Evolutionary conservation across 2,797 vertebrate species (phyloP), one percentile per base, ranked within the genome.

Genomic region (Epinephelus malabaricus): DNA sequence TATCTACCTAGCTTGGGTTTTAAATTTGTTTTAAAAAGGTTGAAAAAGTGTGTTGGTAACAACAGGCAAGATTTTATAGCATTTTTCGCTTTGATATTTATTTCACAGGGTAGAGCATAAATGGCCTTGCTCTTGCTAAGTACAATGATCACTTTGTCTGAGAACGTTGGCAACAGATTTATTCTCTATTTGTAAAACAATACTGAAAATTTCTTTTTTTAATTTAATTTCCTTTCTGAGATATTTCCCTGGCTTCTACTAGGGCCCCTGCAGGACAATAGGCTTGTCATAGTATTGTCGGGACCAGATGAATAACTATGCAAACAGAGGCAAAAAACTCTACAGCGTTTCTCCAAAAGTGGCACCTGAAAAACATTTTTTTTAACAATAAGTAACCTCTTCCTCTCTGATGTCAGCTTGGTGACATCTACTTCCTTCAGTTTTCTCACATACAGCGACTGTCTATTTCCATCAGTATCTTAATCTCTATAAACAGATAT

Each of bases 241-340:
- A 74, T 34, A 38, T 59, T 54, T 59, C 19, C 40, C 27, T 49
- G 45, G 43, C 18, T 15, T 64, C 5, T 46, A 7, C 13, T 0
- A 1, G 38, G 15, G 7, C 67, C n/a, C n/a, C 23, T 59, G 38
- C 50, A 84, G 43, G 51, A 50, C 34, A 60, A 46, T 4, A 10
- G 18, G 67, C 8, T 56, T 51, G 23, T 59, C 61, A 61, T 56
- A 27, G 11, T 56, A 18, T 43, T 54, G 25, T 47, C 14, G 43
- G 46, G 23, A 61, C 6, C 40, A 70, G 45, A 81, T 23, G 6
- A 68, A 45, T 61, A 73, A 60, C 27, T 76, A 30, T 30, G 69
- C 13, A 45, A 53, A 74, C 15, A 43, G n/a, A 62, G 60, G 27
- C 10, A 38, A 55, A 61, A 61, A 46, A 55, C 25, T 54, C 5